Percentiles rank a stretch among this genome's conserved stretches.
phyloP scores from a whole-genome alignment of 2,113 vertebrate genomes.

The Chelonoidis abingdonii region DNA sequence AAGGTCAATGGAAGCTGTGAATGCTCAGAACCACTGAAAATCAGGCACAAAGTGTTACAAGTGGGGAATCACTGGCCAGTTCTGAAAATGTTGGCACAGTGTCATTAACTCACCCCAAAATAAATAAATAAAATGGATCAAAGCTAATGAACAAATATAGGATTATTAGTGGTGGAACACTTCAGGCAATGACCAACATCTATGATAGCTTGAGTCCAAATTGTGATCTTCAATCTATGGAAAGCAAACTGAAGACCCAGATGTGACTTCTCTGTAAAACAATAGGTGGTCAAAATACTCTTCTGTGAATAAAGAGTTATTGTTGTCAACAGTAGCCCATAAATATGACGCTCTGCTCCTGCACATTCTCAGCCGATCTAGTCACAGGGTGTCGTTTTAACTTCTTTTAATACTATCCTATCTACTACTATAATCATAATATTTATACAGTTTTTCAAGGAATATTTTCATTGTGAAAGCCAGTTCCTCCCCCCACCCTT shows the following conservation, averaged over 20 bases:
- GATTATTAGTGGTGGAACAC: accelerated
- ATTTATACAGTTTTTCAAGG: slow-evolving; percentile 66
- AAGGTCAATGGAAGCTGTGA: not conserved
- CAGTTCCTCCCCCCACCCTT: slow-evolving; percentile 31
- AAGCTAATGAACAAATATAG: not conserved
- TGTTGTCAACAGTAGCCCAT: not conserved
- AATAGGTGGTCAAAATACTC: not conserved
- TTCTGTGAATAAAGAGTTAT: not conserved
- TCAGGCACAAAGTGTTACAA: not conserved
- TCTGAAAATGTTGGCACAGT: not conserved
- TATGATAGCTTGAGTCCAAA: not conserved
- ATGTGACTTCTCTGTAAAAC: not conserved
- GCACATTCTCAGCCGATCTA: not conserved
- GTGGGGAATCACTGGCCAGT: not conserved
- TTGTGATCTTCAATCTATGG: not conserved
- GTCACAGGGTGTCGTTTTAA: not conserved
- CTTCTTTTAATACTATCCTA: not conserved
- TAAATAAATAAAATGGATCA: not conserved
- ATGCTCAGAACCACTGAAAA: not conserved
- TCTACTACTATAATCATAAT: slow-evolving; percentile 54
- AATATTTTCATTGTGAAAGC: slow-evolving; percentile 53
- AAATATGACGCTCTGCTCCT: not conserved
- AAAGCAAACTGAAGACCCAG: not conserved
- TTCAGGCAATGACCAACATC: not conserved
- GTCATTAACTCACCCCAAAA: not conserved